A percentile compares a stretch with the other conserved stretches of the same genome.
phyloP scores from a whole-genome alignment of 53 echinoderm and acorn worm species.

The Astropecten irregularis region DNA sequence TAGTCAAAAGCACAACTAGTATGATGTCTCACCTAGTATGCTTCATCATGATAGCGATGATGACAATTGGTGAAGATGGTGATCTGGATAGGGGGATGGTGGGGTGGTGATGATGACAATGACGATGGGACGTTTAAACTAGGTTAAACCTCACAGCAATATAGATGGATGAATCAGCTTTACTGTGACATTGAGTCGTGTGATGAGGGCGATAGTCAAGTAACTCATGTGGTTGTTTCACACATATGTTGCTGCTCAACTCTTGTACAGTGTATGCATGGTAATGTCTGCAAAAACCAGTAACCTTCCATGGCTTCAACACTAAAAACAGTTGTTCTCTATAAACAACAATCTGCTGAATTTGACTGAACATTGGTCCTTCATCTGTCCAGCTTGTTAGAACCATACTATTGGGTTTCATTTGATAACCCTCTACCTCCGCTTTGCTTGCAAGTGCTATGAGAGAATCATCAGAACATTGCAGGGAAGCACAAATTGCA shows the following conservation, averaged over 20 bases:
- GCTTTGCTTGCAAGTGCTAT: background rate
- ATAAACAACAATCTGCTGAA: background rate
- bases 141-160: constrained; percentile 1
- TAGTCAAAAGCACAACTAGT: too few species aligned
- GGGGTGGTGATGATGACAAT: background rate
- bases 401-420: constrained; percentile 43
- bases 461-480: background rate
- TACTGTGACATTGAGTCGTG: background rate
- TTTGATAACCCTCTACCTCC: background rate
- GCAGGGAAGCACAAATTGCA: background rate
- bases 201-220: constrained; percentile 9
- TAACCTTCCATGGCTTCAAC: background rate
- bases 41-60: background rate
- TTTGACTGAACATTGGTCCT: background rate
- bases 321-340: background rate
- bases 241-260: background rate
- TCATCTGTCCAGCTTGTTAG: constrained; percentile 41
- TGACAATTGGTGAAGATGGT: background rate
- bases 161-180: background rate
- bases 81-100: background rate
- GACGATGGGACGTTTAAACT: background rate
- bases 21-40: too few species aligned
- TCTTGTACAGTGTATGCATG: background rate
- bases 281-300: background rate
- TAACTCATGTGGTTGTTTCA: background rate